Base-by-base conservation (phyloP, 92 coral and sea anemone species). In the Pocillopora grandis region DNA sequence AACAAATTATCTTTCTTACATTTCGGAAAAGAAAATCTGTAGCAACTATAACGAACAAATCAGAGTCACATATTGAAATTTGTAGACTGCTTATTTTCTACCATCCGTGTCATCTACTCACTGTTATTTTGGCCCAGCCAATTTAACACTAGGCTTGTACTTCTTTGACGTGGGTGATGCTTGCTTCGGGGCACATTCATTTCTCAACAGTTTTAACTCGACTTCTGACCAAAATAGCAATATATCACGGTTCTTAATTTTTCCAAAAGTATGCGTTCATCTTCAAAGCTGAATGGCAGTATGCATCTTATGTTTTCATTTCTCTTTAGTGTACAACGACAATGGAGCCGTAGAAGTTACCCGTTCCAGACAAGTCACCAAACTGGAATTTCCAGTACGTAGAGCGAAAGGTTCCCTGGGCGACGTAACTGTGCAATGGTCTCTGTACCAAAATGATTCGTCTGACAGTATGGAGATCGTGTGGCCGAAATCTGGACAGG, bases 391-490 rank as follows among this genome's bases (percentile, higher is more conserved):
- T 57, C 92, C 92, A 17, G 66, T 95, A 73, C 87, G 87, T 59
- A 91, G 98, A 67, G 89, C 92, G 7, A 95, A 95, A 81, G 98
- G 98, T 15, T 88, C 98, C 19, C 90, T 88, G 17, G 98, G 98
- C 4, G 66, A 83, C 80, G 88, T 95, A 36, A 89, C 84, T 35
- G 91, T 93, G 77, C 75, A 75, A 55, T 95, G 98, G 98, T 86
- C 86, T 19, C 76, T 90, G 58, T 78, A 72, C 58, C 88, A 86
- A 87, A 88, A 91, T 79, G 77, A 87, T 55, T 71, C 98, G 42
- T 58, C 78, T 23, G 63, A 80, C 73, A 67, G 21, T 17, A 21
- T 75, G 35, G 77, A 83, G 35, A 79, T 95, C 49, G 76, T 90
- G 12, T 88, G 93, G 93, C 98, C 98, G 10, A 57, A 61, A 61